These are phyloP conservation scores for Tinea semifulvella DNA, from an alignment of 2,888 invertebrate genomes.

Conservation along the genomic window DNA sequence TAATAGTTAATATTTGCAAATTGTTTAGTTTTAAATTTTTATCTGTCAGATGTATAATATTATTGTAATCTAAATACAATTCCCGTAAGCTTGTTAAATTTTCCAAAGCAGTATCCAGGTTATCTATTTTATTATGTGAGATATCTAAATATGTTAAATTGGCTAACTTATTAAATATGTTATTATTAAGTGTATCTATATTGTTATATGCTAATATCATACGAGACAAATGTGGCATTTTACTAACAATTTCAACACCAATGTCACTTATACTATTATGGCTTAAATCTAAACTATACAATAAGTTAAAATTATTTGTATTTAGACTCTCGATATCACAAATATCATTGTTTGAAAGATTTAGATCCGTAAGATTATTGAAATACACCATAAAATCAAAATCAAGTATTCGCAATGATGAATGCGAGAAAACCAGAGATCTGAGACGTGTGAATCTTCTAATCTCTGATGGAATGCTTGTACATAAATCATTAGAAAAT, in stretches of 20 bases:
- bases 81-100: constrained; percentile 39
- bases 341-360: constrained; percentile 8
- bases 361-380: neutral
- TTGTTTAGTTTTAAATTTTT: constrained; percentile 28
- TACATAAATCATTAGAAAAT: too few relatives aligned
- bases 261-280: constrained; percentile 2
- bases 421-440: too few relatives aligned
- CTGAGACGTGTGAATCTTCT: neutral
- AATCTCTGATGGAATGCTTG: neutral
- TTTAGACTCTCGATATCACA: neutral
- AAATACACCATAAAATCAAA: too few relatives aligned
- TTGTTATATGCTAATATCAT: constrained; percentile 3
- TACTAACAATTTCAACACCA: neutral
- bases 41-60: constrained; percentile 26
- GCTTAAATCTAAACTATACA: neutral
- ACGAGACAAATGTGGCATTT: neutral
- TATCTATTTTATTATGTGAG: constrained; percentile 42
- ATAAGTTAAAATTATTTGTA: neutral
- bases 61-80: constrained; percentile 40
- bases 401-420: too few relatives aligned
- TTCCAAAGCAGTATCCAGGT: constrained; percentile 49
- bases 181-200: constrained; percentile 22
- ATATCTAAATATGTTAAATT: constrained; percentile 35
- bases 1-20: constrained; percentile 45
- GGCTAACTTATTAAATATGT: constrained; percentile 42